A percentile compares a stretch with the other conserved stretches of the same genome.
Conservation (phyloP, 2,888 invertebrate genomes). For the Pyralis farinalis region DNA sequence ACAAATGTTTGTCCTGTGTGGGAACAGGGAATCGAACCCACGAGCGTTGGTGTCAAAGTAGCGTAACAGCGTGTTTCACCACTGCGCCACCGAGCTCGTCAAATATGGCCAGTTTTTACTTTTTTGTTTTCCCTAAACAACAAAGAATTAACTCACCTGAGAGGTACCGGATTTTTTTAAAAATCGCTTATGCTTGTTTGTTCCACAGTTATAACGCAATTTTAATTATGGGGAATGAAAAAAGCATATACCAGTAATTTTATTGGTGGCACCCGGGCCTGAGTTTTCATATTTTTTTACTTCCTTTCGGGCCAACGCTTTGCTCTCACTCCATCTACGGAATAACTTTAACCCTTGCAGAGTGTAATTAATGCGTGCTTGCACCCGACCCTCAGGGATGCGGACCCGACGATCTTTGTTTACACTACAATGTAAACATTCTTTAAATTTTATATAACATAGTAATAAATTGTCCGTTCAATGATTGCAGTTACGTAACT, state of each 20-base stretch:
- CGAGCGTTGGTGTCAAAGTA: too few species aligned
- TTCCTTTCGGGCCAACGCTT: not conserved
- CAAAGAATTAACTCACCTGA: too few species aligned
- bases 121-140: too few species aligned
- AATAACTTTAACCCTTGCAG: constrained; percentile 54
- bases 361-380: constrained; percentile 75
- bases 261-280: not conserved
- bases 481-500: not conserved
- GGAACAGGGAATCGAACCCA: too few species aligned
- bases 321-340: constrained; percentile 13
- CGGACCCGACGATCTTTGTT: constrained; percentile 56
- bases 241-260: not conserved
- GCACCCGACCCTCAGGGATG: constrained; percentile 63
- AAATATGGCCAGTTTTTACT: too few species aligned
- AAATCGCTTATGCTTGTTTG: too few species aligned
- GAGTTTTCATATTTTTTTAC: constrained; percentile 3
- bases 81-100: too few species aligned
- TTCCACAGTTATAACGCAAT: too few species aligned
- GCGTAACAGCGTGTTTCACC: too few species aligned
- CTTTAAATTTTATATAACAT: constrained; percentile 45
- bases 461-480: constrained; percentile 2
- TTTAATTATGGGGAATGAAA: not conserved
- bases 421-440: constrained; percentile 57
- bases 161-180: too few species aligned
- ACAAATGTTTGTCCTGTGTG: too few species aligned